phyloP scores from a whole-genome alignment of 2,113 vertebrate genomes.

The Petaurus breviceps region DNA sequence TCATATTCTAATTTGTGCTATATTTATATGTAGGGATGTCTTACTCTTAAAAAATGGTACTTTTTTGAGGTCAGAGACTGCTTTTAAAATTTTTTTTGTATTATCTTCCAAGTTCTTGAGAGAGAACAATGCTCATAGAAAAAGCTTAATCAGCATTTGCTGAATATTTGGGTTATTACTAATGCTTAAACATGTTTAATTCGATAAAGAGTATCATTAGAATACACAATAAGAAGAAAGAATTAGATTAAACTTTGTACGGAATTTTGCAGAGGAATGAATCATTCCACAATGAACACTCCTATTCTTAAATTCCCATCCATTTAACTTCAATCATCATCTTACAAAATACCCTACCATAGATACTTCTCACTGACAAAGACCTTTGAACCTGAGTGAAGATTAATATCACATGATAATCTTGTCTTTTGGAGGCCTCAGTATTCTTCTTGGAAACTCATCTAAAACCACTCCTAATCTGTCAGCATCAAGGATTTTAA shows the following conservation, averaged over 20 bases:
- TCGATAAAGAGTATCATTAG: not conserved
- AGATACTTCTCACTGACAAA: constrained; percentile 17
- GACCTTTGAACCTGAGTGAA: constrained; percentile 5
- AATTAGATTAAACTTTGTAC: not conserved
- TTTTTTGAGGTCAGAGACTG: not conserved
- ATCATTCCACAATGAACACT: constrained; percentile 7
- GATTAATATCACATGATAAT: constrained; percentile 3
- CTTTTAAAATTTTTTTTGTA: not conserved
- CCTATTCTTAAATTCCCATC: constrained; percentile 14
- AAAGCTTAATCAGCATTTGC: not conserved
- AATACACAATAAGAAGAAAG: not conserved
- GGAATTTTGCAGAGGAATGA: not conserved
- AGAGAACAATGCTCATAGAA: not conserved
- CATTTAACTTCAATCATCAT: constrained; percentile 24
- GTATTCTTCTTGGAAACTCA: not conserved
- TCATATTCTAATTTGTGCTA: not conserved
- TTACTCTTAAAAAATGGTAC: not conserved
- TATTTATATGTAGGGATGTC: not conserved
- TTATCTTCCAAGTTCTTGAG: not conserved
- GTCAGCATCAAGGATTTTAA: constrained; percentile 1
- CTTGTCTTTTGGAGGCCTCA: not conserved
- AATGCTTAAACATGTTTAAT: not conserved
- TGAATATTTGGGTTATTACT: not conserved
- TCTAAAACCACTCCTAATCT: constrained; percentile 5
- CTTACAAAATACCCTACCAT: constrained; percentile 16